Evolutionary conservation across 2,888 invertebrate species (phyloP).

Genomic region (Ctena decussata): DNA sequence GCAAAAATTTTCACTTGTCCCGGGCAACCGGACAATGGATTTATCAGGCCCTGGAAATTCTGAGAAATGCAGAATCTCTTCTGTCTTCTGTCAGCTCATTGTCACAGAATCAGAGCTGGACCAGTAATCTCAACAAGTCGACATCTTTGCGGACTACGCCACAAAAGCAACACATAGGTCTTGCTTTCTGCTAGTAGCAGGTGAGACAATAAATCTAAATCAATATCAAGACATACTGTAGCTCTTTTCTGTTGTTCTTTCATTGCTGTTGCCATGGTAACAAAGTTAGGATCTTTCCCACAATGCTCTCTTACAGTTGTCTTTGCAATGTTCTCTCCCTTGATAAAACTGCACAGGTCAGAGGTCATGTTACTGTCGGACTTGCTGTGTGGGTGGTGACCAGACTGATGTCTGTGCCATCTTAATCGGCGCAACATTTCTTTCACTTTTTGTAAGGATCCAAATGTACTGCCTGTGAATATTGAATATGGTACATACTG

Average conservation of each 20-base stretch:
- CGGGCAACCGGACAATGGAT: too few species aligned
- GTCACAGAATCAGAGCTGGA: too few species aligned
- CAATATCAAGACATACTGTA: constrained; percentile 72
- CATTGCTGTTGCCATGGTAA: constrained; percentile 79
- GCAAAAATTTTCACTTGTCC: too few species aligned
- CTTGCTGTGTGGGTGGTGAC: constrained; percentile 52
- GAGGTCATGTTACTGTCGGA: constrained; percentile 26
- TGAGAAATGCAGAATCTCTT: too few species aligned
- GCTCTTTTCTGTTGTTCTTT: constrained; percentile 84
- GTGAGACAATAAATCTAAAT: too few species aligned
- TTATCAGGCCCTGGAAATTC: too few species aligned
- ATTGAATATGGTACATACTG: too few species aligned
- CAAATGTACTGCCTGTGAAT: constrained; percentile 68
- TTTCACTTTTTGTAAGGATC: constrained; percentile 82
- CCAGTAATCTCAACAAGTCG: too few species aligned
- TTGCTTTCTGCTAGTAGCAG: too few species aligned
- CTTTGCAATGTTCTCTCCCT: constrained; percentile 68
- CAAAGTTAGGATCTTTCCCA: constrained; percentile 44
- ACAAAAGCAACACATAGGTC: too few species aligned
- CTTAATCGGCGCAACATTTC: constrained; percentile 81
- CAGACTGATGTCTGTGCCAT: constrained; percentile 81
- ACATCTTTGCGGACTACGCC: too few species aligned
- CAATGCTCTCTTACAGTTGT: constrained; percentile 19
- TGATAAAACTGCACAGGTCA: constrained; percentile 77
- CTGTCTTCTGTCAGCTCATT: too few species aligned